Conservation (phyloP, 2,888 invertebrate species). For the Cataglyphis rosenhaueri region DNA sequence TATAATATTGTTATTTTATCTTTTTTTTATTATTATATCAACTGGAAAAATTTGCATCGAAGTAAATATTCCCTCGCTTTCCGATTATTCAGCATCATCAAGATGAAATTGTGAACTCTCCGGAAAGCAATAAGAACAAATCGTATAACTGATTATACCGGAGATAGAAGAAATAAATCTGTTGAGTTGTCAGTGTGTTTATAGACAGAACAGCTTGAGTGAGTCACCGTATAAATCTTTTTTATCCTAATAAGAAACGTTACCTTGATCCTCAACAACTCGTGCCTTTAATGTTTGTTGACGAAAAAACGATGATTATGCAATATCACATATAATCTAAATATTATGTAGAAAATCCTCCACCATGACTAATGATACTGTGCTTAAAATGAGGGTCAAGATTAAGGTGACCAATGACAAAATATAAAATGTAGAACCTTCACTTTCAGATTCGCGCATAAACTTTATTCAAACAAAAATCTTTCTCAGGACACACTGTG, state of each 20-base stretch:
- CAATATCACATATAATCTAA: constrained; percentile 26
- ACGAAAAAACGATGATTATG: constrained; percentile 47
- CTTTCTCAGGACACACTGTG: not conserved
- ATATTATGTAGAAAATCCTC: not conserved
- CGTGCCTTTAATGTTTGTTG: constrained; percentile 20
- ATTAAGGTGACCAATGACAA: not conserved
- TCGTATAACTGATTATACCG: constrained; percentile 4
- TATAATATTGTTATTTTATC: not conserved
- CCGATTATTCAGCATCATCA: constrained; percentile 14
- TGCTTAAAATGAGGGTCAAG: constrained; percentile 19
- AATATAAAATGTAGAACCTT: not conserved
- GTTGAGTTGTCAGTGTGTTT: not conserved
- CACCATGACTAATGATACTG: constrained; percentile 50
- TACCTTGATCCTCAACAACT: constrained; percentile 51
- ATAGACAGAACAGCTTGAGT: not conserved
- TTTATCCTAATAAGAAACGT: constrained; percentile 26
- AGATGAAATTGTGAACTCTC: constrained; percentile 12
- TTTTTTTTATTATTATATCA: not conserved
- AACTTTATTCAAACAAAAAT: not conserved
- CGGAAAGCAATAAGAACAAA: constrained; percentile 1
- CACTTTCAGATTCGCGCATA: not conserved
- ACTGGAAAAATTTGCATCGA: constrained; percentile 4
- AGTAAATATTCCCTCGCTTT: constrained; percentile 3
- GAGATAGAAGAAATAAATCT: constrained; percentile 33
- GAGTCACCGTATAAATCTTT: constrained; percentile 18